Percentiles rank a stretch among this genome's conserved stretches.
Conservation (phyloP, 2,797 vertebrate species). For the Sebastolobus altivelis region DNA sequence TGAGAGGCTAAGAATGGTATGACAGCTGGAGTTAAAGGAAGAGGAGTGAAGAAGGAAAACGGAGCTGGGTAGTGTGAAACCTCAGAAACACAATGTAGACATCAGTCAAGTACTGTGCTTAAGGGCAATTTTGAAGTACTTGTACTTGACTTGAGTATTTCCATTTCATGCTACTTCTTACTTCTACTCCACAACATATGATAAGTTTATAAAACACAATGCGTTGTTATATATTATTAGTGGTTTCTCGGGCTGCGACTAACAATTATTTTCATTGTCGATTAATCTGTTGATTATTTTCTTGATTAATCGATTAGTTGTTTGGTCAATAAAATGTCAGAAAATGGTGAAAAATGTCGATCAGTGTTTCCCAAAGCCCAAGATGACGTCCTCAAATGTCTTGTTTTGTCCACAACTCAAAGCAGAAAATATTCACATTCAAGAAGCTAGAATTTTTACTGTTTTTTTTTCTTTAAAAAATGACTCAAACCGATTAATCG, state of each 20-base stretch:
- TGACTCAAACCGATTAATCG: no score
- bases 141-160: neutral
- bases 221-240: neutral
- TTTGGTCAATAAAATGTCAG: no score
- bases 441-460: no score
- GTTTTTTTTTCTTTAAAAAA: no score
- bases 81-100: neutral
- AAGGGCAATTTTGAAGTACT: neutral
- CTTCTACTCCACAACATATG: neutral
- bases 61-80: neutral
- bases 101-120: neutral
- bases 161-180: neutral
- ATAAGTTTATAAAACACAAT: neutral
- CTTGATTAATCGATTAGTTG: no score
- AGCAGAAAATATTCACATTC: no score
- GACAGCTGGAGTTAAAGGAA: conserved; percentile 15
- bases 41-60: neutral
- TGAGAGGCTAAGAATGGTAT: neutral
- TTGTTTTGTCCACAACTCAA: no score
- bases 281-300: no score
- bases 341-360: no score
- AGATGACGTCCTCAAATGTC: no score
- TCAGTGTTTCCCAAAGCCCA: no score
- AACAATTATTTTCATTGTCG: no score
- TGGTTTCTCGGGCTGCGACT: neutral